Percentiles rank a stretch among this genome's conserved stretches.
Conservation (phyloP, 2,888 invertebrate genomes). For the Pecten maximus region DNA sequence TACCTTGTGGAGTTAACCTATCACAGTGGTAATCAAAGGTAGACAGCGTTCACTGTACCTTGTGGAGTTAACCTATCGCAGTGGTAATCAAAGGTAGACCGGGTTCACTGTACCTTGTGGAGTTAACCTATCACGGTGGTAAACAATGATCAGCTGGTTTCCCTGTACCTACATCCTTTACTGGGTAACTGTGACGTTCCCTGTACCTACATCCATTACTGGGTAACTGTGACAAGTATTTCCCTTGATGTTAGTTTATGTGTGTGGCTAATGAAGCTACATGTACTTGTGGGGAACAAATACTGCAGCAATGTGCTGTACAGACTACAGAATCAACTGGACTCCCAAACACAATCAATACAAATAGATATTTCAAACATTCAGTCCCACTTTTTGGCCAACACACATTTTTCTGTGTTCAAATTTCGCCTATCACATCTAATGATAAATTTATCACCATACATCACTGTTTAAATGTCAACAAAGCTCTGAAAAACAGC, state of each 20-base stretch:
- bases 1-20: too few species aligned
- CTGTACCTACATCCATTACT: neutral
- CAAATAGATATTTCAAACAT: neutral
- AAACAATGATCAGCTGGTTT: neutral
- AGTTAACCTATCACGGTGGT: neutral
- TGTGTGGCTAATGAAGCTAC: neutral
- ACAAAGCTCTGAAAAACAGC: neutral
- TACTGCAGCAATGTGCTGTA: neutral
- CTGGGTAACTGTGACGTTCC: neutral
- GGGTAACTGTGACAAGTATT: neutral
- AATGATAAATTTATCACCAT: neutral
- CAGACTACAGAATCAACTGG: neutral
- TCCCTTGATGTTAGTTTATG: neutral
- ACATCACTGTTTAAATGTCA: conserved; percentile 1
- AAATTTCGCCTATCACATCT: neutral
- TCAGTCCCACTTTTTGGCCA: neutral
- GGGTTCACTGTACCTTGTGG: neutral
- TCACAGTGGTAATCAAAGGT: neutral
- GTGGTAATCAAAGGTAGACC: neutral
- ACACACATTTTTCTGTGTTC: neutral
- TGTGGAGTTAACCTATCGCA: neutral
- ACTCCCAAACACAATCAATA: neutral
- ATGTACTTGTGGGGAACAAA: neutral
- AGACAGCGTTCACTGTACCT: neutral
- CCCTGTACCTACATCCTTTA: neutral